Evolutionary conservation across 2,888 invertebrate genomes (phyloP).

Genomic region (Sinohyriopsis cumingii): DNA sequence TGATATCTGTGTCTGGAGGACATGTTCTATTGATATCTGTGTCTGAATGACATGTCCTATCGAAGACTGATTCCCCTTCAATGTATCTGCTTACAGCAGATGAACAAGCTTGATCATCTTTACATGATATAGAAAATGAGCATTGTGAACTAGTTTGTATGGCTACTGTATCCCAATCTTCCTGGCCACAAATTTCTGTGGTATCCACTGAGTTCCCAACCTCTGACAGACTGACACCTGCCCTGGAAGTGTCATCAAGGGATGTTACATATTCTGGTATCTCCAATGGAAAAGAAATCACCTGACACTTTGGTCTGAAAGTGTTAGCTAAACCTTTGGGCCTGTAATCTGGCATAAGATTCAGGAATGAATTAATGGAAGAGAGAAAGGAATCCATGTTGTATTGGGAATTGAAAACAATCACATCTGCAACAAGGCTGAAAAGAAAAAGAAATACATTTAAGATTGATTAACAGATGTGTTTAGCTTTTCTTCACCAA

Average conservation of each 20-base stretch:
- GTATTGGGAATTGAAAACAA: constrained; percentile 82
- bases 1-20: no score
- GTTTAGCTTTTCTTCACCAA: background rate
- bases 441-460: constrained; percentile 31
- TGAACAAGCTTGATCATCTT: no score
- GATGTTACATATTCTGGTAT: constrained; percentile 18
- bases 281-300: constrained; percentile 78
- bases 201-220: no score
- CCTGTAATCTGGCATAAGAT: constrained; percentile 79
- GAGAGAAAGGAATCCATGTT: constrained; percentile 81
- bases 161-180: no score
- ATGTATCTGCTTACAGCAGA: no score
- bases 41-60: no score
- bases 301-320: constrained; percentile 78
- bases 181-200: no score
- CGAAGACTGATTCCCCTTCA: no score
- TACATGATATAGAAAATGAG: background rate
- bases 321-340: constrained; percentile 75
- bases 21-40: no score
- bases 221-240: no score
- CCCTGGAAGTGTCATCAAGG: background rate
- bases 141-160: background rate
- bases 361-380: constrained; percentile 77
- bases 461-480: background rate
- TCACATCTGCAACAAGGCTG: constrained; percentile 80